Evolutionary conservation across 2,888 invertebrate genomes (phyloP).

Genomic region (Cyaniris semiargus): DNA sequence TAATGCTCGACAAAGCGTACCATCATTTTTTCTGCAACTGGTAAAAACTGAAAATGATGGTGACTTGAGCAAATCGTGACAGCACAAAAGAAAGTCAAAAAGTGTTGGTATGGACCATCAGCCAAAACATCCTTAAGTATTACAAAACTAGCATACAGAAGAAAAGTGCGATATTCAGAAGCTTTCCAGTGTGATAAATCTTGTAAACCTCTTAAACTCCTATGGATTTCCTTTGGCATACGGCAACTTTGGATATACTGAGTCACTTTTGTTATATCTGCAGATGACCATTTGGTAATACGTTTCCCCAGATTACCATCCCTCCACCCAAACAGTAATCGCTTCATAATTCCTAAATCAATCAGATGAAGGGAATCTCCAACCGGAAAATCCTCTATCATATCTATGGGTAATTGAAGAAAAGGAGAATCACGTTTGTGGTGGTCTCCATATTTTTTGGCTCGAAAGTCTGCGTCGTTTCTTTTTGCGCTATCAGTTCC

Average conservation of each 20-base stretch:
- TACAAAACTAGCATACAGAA: constrained; percentile 38
- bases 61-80: constrained; percentile 3
- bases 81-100: constrained; percentile 32
- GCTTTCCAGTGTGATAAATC: constrained; percentile 40
- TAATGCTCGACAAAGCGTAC: constrained; percentile 34
- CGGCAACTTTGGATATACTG: constrained; percentile 20
- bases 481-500: constrained; percentile 6
- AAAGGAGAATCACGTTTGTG: constrained; percentile 37
- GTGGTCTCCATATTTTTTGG: constrained; percentile 33
- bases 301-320: constrained; percentile 42
- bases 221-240: constrained; percentile 37
- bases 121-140: constrained; percentile 32
- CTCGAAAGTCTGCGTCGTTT: constrained; percentile 34
- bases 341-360: constrained; percentile 43
- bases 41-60: neutral
- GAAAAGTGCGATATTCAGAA: constrained; percentile 40
- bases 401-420: constrained; percentile 39
- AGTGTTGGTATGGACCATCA: constrained; percentile 32
- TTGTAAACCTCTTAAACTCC: constrained; percentile 25
- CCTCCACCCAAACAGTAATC: constrained; percentile 41
- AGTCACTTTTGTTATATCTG: constrained; percentile 31
- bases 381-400: constrained; percentile 43
- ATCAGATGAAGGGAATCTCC: constrained; percentile 41
- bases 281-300: constrained; percentile 38
- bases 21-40: constrained; percentile 34